Conservation (phyloP, 92 coral and sea anemone genomes). For the Heteractis magnifica region DNA sequence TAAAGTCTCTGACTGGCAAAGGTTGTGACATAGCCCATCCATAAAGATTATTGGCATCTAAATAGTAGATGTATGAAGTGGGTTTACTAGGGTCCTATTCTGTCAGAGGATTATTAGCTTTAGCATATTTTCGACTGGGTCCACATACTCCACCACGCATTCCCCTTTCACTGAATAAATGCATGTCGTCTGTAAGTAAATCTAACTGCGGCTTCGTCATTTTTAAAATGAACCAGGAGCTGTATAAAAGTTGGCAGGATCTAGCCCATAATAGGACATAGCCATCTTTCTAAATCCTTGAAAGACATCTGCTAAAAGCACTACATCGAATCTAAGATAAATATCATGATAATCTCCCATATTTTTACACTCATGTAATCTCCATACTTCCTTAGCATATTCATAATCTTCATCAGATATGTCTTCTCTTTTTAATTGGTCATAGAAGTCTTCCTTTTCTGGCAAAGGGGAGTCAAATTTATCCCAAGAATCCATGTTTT, state of each 20-base stretch:
- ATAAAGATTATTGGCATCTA: neutral
- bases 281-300: neutral
- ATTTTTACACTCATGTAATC: neutral
- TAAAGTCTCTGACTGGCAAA: neutral
- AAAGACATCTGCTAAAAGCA: neutral
- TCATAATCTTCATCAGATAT: too few relatives aligned
- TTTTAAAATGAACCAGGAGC: neutral
- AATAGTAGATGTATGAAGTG: too few relatives aligned
- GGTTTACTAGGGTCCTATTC: neutral
- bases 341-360: too few relatives aligned
- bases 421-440: too few relatives aligned
- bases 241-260: neutral
- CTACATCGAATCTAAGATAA: neutral
- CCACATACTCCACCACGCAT: neutral
- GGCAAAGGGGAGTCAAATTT: too few relatives aligned
- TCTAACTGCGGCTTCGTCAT: neutral
- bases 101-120: neutral
- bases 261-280: neutral
- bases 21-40: constrained; percentile 1
- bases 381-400: too few relatives aligned
- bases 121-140: neutral
- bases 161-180: neutral
- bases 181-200: neutral
- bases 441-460: too few relatives aligned
- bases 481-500: too few relatives aligned